Conservation (phyloP, 2,888 invertebrate species). For the Tetragonisca angustula region DNA sequence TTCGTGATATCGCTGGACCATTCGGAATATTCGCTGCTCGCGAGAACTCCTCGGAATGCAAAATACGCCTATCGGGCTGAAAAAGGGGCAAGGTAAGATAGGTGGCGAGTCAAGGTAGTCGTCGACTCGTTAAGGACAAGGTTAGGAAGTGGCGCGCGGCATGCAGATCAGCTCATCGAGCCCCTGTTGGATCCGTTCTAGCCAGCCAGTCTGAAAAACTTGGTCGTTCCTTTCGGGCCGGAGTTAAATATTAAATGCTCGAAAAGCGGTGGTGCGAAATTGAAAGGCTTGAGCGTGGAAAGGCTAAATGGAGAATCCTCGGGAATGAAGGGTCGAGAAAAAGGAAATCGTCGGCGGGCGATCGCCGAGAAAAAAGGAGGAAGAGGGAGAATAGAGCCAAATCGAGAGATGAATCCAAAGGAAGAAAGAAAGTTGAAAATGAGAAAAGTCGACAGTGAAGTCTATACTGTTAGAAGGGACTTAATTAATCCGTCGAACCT, state of each 20-base stretch:
- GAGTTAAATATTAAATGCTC: conserved; percentile 80
- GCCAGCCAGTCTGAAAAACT: conserved; percentile 58
- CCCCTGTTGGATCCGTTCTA: conserved; percentile 50
- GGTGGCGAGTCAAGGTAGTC: conserved; percentile 76
- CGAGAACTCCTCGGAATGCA: conserved; percentile 71
- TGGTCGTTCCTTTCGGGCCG: conserved; percentile 61
- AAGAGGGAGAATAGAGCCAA: conserved; percentile 53
- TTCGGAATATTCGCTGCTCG: conserved; percentile 50
- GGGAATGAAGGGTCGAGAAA: conserved; percentile 49
- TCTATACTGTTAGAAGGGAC: conserved; percentile 68
- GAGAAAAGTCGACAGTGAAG: conserved; percentile 71
- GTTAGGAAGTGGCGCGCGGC: conserved; percentile 75
- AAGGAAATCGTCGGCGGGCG: conserved; percentile 58
- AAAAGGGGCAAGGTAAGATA: conserved; percentile 67
- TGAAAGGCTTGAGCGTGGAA: conserved; percentile 68
- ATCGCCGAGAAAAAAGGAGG: conserved; percentile 30
- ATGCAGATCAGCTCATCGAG: conserved; percentile 77
- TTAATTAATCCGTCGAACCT: conserved; percentile 75
- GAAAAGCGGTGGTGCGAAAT: conserved; percentile 75
- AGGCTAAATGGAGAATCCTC: conserved; percentile 69
- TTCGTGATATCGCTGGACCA: conserved; percentile 49
- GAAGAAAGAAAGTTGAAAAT: conserved; percentile 58
- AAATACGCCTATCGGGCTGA: conserved; percentile 72
- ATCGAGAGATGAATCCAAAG: conserved; percentile 65
- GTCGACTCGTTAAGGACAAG: conserved; percentile 80